Evolutionary conservation across 2,113 vertebrate species (phyloP).

Genomic region (Pelodiscus sinensis): DNA sequence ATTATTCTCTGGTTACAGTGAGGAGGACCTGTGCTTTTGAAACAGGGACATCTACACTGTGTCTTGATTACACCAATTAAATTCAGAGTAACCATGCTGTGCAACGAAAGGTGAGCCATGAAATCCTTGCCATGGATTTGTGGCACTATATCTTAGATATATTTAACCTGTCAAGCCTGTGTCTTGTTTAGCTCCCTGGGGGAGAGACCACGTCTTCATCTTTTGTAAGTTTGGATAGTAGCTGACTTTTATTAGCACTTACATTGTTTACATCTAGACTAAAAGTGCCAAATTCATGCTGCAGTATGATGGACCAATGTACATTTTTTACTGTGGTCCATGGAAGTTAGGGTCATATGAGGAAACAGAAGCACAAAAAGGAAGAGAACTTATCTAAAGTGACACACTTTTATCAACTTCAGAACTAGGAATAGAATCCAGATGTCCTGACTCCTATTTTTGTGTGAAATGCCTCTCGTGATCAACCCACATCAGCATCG

Average conservation of each 20-base stretch:
- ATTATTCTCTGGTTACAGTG: not conserved
- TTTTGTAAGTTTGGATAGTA: not conserved
- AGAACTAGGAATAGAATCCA: not conserved
- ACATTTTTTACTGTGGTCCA: not conserved
- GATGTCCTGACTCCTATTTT: not conserved
- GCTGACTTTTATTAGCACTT: not conserved
- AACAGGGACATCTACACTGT: not conserved
- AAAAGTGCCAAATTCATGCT: not conserved
- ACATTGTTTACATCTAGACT: not conserved
- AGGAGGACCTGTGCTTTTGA: not conserved
- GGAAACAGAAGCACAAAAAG: not conserved
- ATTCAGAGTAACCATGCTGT: not conserved
- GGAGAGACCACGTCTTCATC: not conserved
- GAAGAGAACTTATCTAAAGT: not conserved
- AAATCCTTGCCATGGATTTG: not conserved
- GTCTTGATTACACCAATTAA: not conserved
- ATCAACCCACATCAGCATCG: not conserved
- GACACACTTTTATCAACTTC: not conserved
- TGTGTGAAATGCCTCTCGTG: not conserved
- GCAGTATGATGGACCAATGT: not conserved
- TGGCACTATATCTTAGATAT: not conserved
- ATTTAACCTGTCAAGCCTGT: not conserved
- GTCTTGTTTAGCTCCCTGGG: not conserved
- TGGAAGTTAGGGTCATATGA: not conserved
- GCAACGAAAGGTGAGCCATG: not conserved